phyloP scores from a whole-genome alignment of 2,113 vertebrate species.

The Myiozetetes cayanensis region DNA sequence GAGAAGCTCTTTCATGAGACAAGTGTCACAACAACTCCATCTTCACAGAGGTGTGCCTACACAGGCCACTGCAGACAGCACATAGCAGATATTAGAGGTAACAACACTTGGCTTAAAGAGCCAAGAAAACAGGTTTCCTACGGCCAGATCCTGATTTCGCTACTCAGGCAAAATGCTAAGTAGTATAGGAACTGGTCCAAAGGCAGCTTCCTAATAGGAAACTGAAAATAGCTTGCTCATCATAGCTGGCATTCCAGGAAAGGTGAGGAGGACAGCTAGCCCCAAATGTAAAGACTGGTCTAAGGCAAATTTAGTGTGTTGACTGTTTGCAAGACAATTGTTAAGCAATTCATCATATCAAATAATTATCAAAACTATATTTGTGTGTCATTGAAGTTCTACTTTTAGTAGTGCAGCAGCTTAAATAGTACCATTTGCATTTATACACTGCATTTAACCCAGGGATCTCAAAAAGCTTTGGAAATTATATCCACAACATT shows the following conservation, averaged over 20 bases:
- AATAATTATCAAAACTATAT: background rate
- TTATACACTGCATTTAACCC: background rate
- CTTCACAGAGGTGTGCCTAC: background rate
- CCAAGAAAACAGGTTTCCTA: slow-evolving; percentile 38
- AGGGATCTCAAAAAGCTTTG: background rate
- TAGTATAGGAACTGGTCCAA: slow-evolving; percentile 55
- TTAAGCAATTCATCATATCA: background rate
- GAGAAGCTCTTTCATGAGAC: slow-evolving; percentile 36
- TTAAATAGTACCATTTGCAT: background rate
- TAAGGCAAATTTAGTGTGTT: slow-evolving; percentile 5
- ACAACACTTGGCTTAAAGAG: background rate
- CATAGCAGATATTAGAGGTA: background rate
- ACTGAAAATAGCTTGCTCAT: slow-evolving; percentile 64
- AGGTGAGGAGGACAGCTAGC: background rate
- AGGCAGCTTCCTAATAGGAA: slow-evolving; percentile 50
- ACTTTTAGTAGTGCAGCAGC: background rate
- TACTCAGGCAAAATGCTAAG: slow-evolving; percentile 50
- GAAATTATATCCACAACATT: background rate
- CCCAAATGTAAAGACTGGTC: background rate
- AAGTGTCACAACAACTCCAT: slow-evolving; percentile 43
- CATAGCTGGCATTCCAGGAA: slow-evolving; percentile 54
- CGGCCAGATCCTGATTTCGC: slow-evolving; percentile 33
- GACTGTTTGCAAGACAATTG: background rate
- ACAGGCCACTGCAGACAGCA: slow-evolving; percentile 4
- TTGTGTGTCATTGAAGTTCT: background rate